A percentile compares a stretch with the other conserved stretches of the same genome.
These are phyloP conservation scores for Ferrisia virgata DNA, from an alignment of 2,888 invertebrate genomes.

Conservation along the genomic window DNA sequence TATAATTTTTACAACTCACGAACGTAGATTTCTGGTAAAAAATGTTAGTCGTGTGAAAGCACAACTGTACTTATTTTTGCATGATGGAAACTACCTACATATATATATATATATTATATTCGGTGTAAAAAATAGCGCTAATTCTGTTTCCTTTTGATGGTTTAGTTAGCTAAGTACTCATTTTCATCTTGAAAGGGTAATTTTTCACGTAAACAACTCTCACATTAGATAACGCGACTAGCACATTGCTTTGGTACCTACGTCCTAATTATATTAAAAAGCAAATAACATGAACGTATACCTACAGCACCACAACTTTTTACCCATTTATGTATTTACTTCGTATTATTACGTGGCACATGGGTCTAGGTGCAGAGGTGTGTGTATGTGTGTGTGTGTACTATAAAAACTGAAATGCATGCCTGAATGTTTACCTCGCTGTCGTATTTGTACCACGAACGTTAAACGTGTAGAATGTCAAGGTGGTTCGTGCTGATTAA, in stretches of 20 bases:
- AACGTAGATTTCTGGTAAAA: too few species aligned
- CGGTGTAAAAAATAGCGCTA: not conserved
- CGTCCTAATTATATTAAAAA: not conserved
- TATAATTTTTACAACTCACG: too few species aligned
- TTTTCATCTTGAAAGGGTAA: not conserved
- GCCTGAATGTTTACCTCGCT: not conserved
- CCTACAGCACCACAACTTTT: not conserved
- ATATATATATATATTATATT: not conserved
- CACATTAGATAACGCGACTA: not conserved
- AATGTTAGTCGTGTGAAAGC: too few species aligned
- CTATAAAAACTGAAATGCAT: not conserved
- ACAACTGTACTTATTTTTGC: too few species aligned
- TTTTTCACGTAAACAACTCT: constrained; percentile 5
- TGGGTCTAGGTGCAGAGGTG: too few species aligned
- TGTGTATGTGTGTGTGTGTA: too few species aligned
- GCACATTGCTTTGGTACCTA: not conserved
- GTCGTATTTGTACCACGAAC: not conserved
- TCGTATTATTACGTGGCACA: not conserved
- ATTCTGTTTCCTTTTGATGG: not conserved
- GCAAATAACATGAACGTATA: not conserved
- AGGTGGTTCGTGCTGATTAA: not conserved
- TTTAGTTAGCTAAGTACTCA: not conserved
- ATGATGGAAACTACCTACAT: too few species aligned
- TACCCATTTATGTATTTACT: not conserved
- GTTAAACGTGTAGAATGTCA: not conserved